Evolutionary conservation across 2,113 vertebrate species (phyloP).

Genomic region (Neodon shergylaensis): DNA sequence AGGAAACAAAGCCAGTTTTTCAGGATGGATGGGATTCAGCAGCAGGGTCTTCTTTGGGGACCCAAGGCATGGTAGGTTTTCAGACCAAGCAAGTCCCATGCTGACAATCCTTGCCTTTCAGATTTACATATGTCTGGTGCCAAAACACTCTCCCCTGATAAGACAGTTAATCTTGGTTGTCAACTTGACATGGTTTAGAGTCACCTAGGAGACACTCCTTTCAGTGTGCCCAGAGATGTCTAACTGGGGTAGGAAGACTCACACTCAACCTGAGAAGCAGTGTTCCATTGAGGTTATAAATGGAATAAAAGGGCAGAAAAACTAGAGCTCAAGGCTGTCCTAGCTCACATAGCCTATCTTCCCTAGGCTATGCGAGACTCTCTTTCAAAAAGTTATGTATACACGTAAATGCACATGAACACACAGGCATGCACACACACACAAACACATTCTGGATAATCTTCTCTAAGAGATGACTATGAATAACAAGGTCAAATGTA

Average conservation of each 20-base stretch:
- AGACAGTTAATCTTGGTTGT: neutral
- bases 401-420: neutral
- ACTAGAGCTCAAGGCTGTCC: neutral
- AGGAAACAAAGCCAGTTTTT: neutral
- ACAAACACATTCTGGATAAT: too few relatives aligned
- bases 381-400: neutral
- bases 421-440: neutral
- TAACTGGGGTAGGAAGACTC: neutral
- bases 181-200: neutral
- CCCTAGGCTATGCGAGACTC: neutral
- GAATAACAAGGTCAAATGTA: accelerated
- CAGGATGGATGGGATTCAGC: neutral
- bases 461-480: neutral
- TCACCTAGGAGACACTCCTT: neutral
- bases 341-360: neutral
- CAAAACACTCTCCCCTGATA: neutral
- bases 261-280: neutral
- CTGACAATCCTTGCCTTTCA: neutral
- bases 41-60: neutral
- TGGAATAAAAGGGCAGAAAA: neutral
- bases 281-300: neutral
- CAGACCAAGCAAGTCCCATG: neutral
- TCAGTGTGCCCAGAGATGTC: neutral
- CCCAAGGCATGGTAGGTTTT: neutral
- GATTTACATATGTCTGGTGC: neutral